These are phyloP conservation scores for Pycnonotus jocosus DNA, from an alignment of 2,113 vertebrate species.

Conservation along the genomic window DNA sequence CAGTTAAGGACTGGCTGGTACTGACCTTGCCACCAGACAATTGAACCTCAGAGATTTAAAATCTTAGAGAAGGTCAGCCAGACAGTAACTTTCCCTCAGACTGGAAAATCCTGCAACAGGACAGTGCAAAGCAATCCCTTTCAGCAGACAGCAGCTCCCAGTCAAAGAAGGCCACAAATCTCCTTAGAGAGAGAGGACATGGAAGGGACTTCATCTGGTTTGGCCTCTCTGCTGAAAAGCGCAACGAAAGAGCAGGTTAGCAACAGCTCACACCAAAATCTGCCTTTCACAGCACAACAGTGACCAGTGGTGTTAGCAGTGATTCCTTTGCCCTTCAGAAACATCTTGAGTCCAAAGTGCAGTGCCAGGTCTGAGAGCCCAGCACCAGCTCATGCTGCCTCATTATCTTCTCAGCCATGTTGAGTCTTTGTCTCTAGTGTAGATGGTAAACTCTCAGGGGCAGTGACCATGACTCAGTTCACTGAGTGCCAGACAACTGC, in stretches of 20 bases:
- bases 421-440: constrained; percentile 5
- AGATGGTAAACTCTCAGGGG: constrained; percentile 3
- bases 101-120: neutral
- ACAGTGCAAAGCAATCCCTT: neutral
- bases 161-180: neutral
- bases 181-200: neutral
- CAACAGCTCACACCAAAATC: neutral
- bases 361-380: neutral
- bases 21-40: neutral
- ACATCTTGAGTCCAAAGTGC: neutral
- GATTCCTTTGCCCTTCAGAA: neutral
- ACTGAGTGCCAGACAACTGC: constrained; percentile 38
- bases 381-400: neutral
- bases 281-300: neutral
- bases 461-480: constrained; percentile 51
- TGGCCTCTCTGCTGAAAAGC: neutral
- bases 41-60: neutral
- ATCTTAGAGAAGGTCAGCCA: neutral
- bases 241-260: neutral
- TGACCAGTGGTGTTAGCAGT: neutral
- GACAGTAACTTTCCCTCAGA: neutral
- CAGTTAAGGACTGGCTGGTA: neutral
- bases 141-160: neutral
- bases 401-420: constrained; percentile 17
- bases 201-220: neutral